Percentiles rank a stretch among this genome's conserved stretches.
These are phyloP conservation scores for Cromileptes altivelis DNA, from an alignment of 2,113 vertebrate genomes.

Conservation along the genomic window DNA sequence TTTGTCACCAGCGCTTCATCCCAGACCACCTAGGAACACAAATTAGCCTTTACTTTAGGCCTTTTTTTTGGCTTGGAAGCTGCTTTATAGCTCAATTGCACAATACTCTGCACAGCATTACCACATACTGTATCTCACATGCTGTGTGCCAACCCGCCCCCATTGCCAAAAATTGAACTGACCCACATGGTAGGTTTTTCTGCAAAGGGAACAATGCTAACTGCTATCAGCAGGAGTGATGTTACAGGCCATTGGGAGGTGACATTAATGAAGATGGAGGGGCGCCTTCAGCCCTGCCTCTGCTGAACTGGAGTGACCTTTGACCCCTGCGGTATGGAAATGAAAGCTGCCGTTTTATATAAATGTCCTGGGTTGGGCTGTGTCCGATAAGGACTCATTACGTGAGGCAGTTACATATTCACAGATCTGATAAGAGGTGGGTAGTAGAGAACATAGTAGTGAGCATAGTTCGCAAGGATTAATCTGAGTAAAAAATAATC, in stretches of 20 bases:
- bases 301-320: slow-evolving; percentile 45
- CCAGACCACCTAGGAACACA: not conserved
- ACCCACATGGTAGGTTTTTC: slow-evolving; percentile 38
- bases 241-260: slow-evolving; percentile 22
- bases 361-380: slow-evolving; percentile 38
- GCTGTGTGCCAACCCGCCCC: slow-evolving; percentile 4
- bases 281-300: slow-evolving; percentile 3
- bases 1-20: slow-evolving; percentile 58
- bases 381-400: slow-evolving; percentile 56
- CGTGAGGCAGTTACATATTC: slow-evolving; percentile 61
- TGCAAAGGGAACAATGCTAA: slow-evolving; percentile 28
- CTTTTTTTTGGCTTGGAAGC: slow-evolving; percentile 28
- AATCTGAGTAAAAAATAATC: slow-evolving; percentile 2
- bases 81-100: slow-evolving; percentile 16
- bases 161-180: slow-evolving; percentile 25
- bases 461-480: not conserved
- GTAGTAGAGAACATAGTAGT: slow-evolving; percentile 1
- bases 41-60: not conserved
- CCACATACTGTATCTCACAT: slow-evolving; percentile 15
- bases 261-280: slow-evolving; percentile 59
- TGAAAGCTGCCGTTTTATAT: slow-evolving; percentile 35
- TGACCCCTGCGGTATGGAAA: slow-evolving; percentile 52
- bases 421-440: slow-evolving; percentile 56
- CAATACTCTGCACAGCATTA: not conserved
- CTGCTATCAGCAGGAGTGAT: slow-evolving; percentile 47